Conservation (phyloP, 37 sponge, comb jelly and placozoan genomes). For the Halichondria panicea region DNA sequence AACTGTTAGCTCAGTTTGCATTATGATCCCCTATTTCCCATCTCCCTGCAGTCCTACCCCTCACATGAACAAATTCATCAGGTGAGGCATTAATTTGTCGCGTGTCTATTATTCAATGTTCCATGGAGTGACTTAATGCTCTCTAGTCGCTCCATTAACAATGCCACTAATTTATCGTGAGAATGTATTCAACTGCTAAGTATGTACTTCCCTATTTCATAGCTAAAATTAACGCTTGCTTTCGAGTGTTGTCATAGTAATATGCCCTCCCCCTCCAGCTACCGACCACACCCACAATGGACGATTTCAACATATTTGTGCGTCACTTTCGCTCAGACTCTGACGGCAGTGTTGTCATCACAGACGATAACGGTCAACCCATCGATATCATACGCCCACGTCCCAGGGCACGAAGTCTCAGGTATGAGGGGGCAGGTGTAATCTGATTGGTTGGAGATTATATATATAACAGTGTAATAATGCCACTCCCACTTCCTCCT, state of each 20-base stretch:
- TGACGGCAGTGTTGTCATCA: constrained; percentile 20
- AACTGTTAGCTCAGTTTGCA: too few relatives aligned
- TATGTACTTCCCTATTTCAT: constrained; percentile 27
- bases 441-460: neutral
- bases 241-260: neutral
- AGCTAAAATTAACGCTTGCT: neutral
- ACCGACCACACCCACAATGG: constrained; percentile 56
- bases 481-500: neutral
- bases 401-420: constrained; percentile 54
- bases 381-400: neutral
- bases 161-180: too few relatives aligned
- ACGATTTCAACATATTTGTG: constrained; percentile 34
- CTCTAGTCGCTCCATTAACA: neutral
- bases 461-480: neutral
- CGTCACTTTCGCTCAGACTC: constrained; percentile 44
- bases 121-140: too few relatives aligned
- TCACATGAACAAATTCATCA: constrained; percentile 63
- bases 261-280: constrained; percentile 20
- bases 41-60: constrained; percentile 44
- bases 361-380: neutral
- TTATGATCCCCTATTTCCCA: neutral
- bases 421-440: constrained; percentile 15
- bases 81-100: constrained; percentile 22
- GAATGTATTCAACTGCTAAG: too few relatives aligned
- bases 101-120: neutral